These are phyloP conservation scores for Amphibalanus amphitrite DNA, from an alignment of 1,140 invertebrate species.

Conservation along the genomic window DNA sequence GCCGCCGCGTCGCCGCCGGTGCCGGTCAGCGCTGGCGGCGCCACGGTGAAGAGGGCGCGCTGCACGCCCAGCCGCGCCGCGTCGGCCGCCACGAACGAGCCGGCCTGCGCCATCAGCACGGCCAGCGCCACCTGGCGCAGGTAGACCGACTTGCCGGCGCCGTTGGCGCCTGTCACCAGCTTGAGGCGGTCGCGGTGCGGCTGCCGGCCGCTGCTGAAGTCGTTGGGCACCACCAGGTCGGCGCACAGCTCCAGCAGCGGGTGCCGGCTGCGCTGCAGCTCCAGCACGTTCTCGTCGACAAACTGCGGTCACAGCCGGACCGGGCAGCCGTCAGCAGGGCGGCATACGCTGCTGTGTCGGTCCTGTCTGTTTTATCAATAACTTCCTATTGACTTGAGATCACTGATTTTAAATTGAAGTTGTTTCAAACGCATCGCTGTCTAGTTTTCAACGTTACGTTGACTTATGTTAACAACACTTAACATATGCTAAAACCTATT, in stretches of 20 bases:
- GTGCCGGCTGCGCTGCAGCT: background rate
- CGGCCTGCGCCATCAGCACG: conserved; percentile 31
- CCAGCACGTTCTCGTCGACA: background rate
- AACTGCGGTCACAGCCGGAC: background rate
- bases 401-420: no score
- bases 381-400: no score
- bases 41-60: background rate
- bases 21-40: background rate
- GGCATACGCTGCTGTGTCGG: no score
- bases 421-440: no score
- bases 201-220: background rate
- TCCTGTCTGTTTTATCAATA: no score
- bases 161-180: conserved; percentile 44
- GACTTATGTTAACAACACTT: no score
- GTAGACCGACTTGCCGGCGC: conserved; percentile 40
- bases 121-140: conserved; percentile 31
- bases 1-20: background rate
- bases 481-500: no score
- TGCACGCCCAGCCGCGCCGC: background rate
- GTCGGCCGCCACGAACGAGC: background rate
- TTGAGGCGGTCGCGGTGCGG: conserved; percentile 23
- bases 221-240: background rate
- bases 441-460: no score
- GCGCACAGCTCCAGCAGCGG: background rate
- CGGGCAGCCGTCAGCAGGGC: no score